Evolutionary conservation across 2,113 vertebrate species (phyloP).

Genomic region (Entosphenus tridentatus): DNA sequence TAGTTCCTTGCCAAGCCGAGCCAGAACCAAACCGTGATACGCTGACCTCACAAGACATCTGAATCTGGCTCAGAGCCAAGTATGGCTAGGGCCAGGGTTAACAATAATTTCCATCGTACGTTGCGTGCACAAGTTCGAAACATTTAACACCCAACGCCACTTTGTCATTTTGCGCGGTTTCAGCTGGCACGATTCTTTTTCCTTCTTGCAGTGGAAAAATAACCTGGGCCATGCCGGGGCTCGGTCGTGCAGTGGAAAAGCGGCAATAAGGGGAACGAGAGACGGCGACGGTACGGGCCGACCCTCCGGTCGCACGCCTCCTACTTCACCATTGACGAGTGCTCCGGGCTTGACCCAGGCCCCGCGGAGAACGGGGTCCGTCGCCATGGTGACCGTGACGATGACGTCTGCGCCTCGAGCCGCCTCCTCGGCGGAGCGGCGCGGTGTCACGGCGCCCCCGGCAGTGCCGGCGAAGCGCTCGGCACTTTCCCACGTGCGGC

Average conservation of each 20-base stretch:
- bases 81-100: too few relatives aligned
- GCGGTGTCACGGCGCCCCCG: constrained; percentile 26
- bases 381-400: constrained; percentile 54
- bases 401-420: constrained; percentile 60
- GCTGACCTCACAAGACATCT: too few relatives aligned
- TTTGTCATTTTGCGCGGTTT: too few relatives aligned
- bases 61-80: too few relatives aligned
- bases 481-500: constrained; percentile 24
- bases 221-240: too few relatives aligned
- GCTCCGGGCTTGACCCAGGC: constrained; percentile 78
- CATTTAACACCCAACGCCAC: too few relatives aligned
- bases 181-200: too few relatives aligned
- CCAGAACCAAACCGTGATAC: too few relatives aligned
- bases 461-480: constrained; percentile 27
- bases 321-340: constrained; percentile 50
- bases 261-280: not conserved
- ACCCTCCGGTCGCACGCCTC: constrained; percentile 3
- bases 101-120: too few relatives aligned
- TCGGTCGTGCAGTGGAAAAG: not conserved
- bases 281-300: not conserved
- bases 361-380: constrained; percentile 45
- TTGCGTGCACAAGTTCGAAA: too few relatives aligned
- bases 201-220: too few relatives aligned
- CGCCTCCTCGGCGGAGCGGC: constrained; percentile 39
- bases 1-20: too few relatives aligned